Conservation (phyloP, 2,888 invertebrate genomes). For the Drosophila fulvimacula region DNA sequence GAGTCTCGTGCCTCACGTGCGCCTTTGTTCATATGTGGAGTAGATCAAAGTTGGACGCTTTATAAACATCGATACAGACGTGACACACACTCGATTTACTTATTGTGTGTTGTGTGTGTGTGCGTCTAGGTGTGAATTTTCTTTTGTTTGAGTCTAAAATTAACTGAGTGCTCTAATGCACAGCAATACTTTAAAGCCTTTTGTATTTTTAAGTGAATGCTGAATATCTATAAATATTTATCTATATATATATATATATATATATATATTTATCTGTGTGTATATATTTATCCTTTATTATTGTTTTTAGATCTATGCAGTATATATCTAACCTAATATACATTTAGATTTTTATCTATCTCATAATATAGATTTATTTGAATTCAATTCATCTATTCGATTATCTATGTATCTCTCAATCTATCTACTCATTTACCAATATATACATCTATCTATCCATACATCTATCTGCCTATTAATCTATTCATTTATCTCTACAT, state of each 20-base stretch:
- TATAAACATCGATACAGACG: neutral
- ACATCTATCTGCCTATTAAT: no score
- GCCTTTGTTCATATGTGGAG: conserved; percentile 71
- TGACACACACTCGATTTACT: neutral
- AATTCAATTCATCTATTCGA: no score
- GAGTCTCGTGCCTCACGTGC: conserved; percentile 84
- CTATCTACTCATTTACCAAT: no score
- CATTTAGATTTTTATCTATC: no score
- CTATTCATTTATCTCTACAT: neutral
- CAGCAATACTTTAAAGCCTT: neutral
- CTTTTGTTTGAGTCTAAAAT: neutral
- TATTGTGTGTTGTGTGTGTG: conserved; percentile 1
- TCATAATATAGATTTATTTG: no score
- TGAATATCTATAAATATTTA: neutral
- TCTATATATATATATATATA: neutral
- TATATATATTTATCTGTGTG: neutral
- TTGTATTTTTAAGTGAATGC: neutral
- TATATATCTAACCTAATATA: no score
- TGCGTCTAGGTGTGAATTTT: neutral
- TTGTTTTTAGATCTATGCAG: no score
- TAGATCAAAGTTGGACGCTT: conserved; percentile 14
- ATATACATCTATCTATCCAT: no score
- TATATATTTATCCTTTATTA: no score
- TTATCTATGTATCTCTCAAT: no score
- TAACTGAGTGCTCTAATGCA: neutral